These are phyloP conservation scores for Lasiurus cinereus DNA, from an alignment of 2,113 vertebrate genomes.

Conservation along the genomic window DNA sequence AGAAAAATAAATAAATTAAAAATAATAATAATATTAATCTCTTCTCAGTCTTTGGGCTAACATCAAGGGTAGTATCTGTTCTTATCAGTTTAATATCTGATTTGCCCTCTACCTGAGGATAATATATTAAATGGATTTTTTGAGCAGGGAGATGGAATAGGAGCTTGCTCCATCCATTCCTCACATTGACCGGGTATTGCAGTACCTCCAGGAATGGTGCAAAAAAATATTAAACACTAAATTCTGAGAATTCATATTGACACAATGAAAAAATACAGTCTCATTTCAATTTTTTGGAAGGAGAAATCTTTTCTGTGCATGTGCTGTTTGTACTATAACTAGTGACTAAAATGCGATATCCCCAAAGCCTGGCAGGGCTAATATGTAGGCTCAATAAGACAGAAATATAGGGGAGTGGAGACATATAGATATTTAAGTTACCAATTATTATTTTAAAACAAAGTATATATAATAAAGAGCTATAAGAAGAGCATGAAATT, in stretches of 20 bases:
- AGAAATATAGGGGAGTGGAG: not conserved
- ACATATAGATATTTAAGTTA: not conserved
- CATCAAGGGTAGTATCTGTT: too few species aligned
- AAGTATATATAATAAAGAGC: not conserved
- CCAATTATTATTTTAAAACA: not conserved
- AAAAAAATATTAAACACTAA: slow-evolving; percentile 71
- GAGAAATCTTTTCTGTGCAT: not conserved
- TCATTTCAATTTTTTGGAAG: not conserved
- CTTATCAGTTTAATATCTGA: too few species aligned
- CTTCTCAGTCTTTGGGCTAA: too few species aligned
- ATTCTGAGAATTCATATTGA: slow-evolving; percentile 76
- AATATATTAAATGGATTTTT: too few species aligned
- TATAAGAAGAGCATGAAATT: not conserved
- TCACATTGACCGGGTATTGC: too few species aligned
- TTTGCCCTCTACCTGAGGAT: too few species aligned
- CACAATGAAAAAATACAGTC: slow-evolving; percentile 44
- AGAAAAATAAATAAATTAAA: too few species aligned
- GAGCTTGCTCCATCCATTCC: too few species aligned
- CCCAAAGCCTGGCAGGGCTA: not conserved
- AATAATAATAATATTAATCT: too few species aligned
- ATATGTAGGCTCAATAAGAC: not conserved
- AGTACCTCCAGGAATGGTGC: too few species aligned
- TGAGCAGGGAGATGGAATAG: too few species aligned
- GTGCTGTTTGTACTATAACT: not conserved
- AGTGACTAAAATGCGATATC: not conserved